Evolutionary conservation across 2,113 vertebrate species (phyloP).

Genomic region (Tinamus guttatus): DNA sequence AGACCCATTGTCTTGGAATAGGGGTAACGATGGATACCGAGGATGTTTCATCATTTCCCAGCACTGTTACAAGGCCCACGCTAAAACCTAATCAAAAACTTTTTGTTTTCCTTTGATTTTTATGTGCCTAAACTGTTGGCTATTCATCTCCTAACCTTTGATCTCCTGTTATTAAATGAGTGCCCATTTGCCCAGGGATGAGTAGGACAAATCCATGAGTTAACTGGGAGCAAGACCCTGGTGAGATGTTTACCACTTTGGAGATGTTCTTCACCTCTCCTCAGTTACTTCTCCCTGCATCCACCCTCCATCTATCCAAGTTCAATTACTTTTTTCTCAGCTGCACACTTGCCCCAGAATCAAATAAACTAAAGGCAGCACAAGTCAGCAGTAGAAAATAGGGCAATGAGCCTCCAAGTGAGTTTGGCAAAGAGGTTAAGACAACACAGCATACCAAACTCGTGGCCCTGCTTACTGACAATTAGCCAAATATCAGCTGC

Average conservation of each 20-base stretch:
- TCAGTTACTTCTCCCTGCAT: neutral
- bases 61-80: slow-evolving; percentile 54
- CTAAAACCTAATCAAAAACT: slow-evolving; percentile 65
- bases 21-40: slow-evolving; percentile 66
- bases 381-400: neutral
- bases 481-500: neutral
- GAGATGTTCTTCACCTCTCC: neutral
- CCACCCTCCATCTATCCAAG: neutral
- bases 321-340: neutral
- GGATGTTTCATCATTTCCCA: slow-evolving; percentile 74
- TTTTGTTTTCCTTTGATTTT: slow-evolving; percentile 65
- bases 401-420: neutral
- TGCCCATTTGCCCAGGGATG: neutral
- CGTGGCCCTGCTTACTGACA: neutral
- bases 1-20: slow-evolving; percentile 66
- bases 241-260: neutral
- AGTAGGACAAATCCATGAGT: neutral
- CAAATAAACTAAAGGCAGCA: neutral
- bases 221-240: neutral
- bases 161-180: slow-evolving; percentile 4
- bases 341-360: neutral
- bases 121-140: slow-evolving; percentile 10
- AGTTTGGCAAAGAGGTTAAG: neutral
- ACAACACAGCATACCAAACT: neutral
- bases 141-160: neutral